These are phyloP conservation scores for Priocnemis perturbator DNA, from an alignment of 2,888 invertebrate species.

Conservation along the genomic window DNA sequence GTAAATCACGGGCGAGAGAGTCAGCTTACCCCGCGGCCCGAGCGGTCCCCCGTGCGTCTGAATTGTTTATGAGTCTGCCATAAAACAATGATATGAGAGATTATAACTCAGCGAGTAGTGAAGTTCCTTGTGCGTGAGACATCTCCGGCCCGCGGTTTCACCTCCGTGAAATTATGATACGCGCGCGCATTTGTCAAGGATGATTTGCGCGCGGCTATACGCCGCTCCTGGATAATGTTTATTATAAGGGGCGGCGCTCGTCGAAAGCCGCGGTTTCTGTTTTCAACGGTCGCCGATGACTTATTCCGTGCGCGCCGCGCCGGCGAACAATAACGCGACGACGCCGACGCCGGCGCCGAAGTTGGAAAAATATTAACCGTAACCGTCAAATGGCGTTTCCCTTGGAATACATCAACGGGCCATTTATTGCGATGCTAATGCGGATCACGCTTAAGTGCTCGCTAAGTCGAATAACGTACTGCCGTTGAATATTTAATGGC, in stretches of 20 bases:
- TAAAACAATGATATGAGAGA: constrained; percentile 68
- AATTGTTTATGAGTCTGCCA: constrained; percentile 65
- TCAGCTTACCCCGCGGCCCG: constrained; percentile 47
- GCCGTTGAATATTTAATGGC: too few species aligned
- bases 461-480: too few species aligned
- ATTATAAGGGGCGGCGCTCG: background rate
- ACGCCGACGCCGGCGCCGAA: too few species aligned
- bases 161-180: constrained; percentile 38
- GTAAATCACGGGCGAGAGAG: constrained; percentile 62
- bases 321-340: too few species aligned
- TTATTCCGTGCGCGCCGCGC: too few species aligned
- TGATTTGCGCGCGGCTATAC: constrained; percentile 25
- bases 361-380: too few species aligned
- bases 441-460: too few species aligned
- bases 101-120: constrained; percentile 58
- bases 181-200: constrained; percentile 35
- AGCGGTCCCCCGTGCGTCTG: constrained; percentile 45
- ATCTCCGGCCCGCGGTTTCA: constrained; percentile 35
- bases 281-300: too few species aligned
- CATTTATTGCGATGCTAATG: too few species aligned
- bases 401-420: too few species aligned
- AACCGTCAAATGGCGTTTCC: too few species aligned
- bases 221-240: constrained; percentile 6
- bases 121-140: constrained; percentile 49
- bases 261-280: constrained; percentile 2